Evolutionary conservation across 2,113 vertebrate species (phyloP), one percentile per base, ranked within the genome.

Genomic region (Pholis gunnellus): DNA sequence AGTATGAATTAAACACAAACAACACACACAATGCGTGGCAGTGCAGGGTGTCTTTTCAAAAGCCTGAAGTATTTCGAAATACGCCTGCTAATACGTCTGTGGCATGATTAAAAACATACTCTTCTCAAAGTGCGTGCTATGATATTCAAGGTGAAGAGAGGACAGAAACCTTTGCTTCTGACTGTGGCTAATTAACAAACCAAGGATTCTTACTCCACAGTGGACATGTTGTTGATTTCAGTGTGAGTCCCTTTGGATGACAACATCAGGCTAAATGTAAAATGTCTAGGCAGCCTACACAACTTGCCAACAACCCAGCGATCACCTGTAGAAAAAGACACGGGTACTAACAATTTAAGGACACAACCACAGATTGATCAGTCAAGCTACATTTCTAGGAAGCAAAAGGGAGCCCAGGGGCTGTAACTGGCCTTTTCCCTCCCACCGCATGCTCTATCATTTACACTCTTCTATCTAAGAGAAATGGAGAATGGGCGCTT

Each of bases 1-100:
- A 77, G 78, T 57, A 77, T 69, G 60, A 89, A 91, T 78, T 70
- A 70, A 65, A 69, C 79, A 77, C 52, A 86, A 83, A 88, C 81
- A 78, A 74, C 66, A 64, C 80, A 61, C 42, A 75, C 71, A 81
- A 83, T 50, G 61, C 31, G 1, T 42, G 68, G 77, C 67, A 57
- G 65, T 31, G 78, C 31, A 56, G 46, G 63, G 46, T 31, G 46
- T 65, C 81, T 76, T 78, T 72, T 67, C 13, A 70, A 66, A 81
- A 78, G 69, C 72, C 75, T 40, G 67, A 60, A 50, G 68, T 86
- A 52, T 71, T 84, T 66, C 68, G 69, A 81, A 84, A 88, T 63
- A 52, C 65, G 57, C 75, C 36, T 40, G 83, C 79, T 71, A 79
- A 85, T 61, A 69, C 3, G 6, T 75, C 76, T 68, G 54, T 34